A percentile compares a stretch with the other conserved stretches of the same genome.
phyloP scores from a whole-genome alignment of 2,113 vertebrate genomes.

The Pangasianodon hypophthalmus region DNA sequence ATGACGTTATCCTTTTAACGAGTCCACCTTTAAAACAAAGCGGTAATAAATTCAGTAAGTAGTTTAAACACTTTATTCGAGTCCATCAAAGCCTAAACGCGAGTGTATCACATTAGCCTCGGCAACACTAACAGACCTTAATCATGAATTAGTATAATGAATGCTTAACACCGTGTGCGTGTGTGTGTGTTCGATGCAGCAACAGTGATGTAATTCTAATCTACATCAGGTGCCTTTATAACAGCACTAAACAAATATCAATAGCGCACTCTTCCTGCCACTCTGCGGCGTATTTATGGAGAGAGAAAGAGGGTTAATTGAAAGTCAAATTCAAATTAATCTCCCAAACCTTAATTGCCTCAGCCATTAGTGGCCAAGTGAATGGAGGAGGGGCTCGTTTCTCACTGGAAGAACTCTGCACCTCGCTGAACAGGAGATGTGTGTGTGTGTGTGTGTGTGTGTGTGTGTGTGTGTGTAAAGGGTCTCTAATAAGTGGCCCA shows the following conservation, averaged over 20 bases:
- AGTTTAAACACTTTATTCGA: slow-evolving; percentile 49
- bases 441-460: slow-evolving; percentile 21
- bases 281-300: slow-evolving; percentile 76
- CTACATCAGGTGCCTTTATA: slow-evolving; percentile 70
- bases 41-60: slow-evolving; percentile 66
- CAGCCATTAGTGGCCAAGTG: slow-evolving; percentile 69
- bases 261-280: slow-evolving; percentile 72
- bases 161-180: slow-evolving; percentile 67
- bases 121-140: slow-evolving; percentile 70
- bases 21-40: neutral
- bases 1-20: slow-evolving; percentile 28
- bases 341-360: slow-evolving; percentile 72
- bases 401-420: slow-evolving; percentile 68
- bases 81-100: slow-evolving; percentile 59
- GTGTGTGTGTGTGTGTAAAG: slow-evolving; percentile 48
- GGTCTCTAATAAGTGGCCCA: slow-evolving; percentile 78
- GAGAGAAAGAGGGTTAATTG: slow-evolving; percentile 79
- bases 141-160: slow-evolving; percentile 77
- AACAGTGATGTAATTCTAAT: slow-evolving; percentile 76
- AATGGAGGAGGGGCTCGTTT: slow-evolving; percentile 65
- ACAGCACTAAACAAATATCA: slow-evolving; percentile 81
- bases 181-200: slow-evolving; percentile 56
- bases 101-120: slow-evolving; percentile 74
- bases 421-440: slow-evolving; percentile 35
- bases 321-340: slow-evolving; percentile 84